Evolutionary conservation across 2,113 vertebrate genomes (phyloP), one percentile per base, ranked within the genome.

Genomic region (Neolamprologus longior): DNA sequence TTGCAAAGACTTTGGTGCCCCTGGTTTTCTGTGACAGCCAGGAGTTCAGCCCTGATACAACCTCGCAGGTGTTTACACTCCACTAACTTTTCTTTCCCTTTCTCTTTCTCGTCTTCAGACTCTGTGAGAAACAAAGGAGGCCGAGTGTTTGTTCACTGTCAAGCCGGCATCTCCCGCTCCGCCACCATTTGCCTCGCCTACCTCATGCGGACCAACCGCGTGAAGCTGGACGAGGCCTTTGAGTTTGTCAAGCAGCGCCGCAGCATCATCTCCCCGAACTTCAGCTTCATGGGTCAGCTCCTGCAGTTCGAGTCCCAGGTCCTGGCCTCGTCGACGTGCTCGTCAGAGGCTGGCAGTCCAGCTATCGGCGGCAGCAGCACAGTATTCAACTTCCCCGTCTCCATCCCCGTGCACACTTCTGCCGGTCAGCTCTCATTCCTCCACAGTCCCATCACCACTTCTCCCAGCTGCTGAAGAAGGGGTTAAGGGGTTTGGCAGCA

Each of bases 241-340:
- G 99, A 99, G 93, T 99, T 99, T 28, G 98, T 99, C 91, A 99
- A 99, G 94, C 98, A 99, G 96, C 97, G 98, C 2, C 97, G 99
- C 81, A 99, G 99, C 94, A 98, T 99, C 94, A 99, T 99, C 95
- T 99, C 98, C 5, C 99, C 99, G 0, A 99, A 99, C 94, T 99
- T 99, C 96, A 99, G 98, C 96, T 99, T 99, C 97, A 99, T 99
- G 99, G 99, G 99, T 35, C 99, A 99, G 95, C 97, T 99, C 80
- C 96, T 99, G 26, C 98, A 99, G 94, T 99, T 99, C 0, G 99
- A 99, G 95, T 99, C 98, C 0, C 99, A 99, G 92, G 98, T 99
- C 28, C 96, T 99, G 80, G 98, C 99, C 13, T 96, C 98, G 0
- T 98, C 99, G n/a, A 95, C 93, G 3, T 99, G 99, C 92, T 98